phyloP scores from a whole-genome alignment of 1,140 invertebrate species.

The Lasaia peninsularis region DNA sequence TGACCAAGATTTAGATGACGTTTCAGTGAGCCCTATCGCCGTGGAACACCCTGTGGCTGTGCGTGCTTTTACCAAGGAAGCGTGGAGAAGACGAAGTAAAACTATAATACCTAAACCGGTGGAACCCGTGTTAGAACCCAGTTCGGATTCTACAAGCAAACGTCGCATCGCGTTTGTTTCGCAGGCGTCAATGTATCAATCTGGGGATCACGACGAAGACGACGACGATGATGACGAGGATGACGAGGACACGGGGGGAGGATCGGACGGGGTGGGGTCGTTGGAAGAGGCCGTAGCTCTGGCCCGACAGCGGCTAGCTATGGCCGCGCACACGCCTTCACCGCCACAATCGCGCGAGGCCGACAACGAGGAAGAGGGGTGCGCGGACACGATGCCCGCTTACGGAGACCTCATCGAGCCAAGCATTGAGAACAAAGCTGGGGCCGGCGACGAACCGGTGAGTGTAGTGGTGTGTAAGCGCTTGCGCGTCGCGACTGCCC shows the following conservation, averaged over 20 bases:
- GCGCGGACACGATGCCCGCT: constrained; percentile 64
- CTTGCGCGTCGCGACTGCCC: constrained; percentile 27
- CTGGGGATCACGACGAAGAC: constrained; percentile 57
- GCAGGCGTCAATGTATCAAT: constrained; percentile 56
- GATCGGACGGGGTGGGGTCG: constrained; percentile 51
- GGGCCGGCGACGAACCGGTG: constrained; percentile 49
- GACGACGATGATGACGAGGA: constrained; percentile 51
- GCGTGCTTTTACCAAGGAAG: constrained; percentile 65
- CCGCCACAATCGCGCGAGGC: constrained; percentile 57
- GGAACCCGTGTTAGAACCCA: constrained; percentile 70
- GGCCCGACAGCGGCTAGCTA: constrained; percentile 54
- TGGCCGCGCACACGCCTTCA: constrained; percentile 44
- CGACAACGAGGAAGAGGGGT: constrained; percentile 59
- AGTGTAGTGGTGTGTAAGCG: constrained; percentile 31
- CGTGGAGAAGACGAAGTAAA: constrained; percentile 60
- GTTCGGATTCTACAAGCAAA: constrained; percentile 58
- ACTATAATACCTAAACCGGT: constrained; percentile 63
- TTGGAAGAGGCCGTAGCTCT: constrained; percentile 70
- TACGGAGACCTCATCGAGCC: constrained; percentile 72
- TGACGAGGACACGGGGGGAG: constrained; percentile 39
- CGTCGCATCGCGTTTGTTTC: constrained; percentile 66
- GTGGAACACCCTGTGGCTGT: constrained; percentile 69
- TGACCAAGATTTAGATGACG: constrained; percentile 36
- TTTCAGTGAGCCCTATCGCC: constrained; percentile 51
- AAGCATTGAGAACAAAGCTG: constrained; percentile 36